Evolutionary conservation across 2,113 vertebrate genomes (phyloP).

Genomic region (Lethenteron reissneri): DNA sequence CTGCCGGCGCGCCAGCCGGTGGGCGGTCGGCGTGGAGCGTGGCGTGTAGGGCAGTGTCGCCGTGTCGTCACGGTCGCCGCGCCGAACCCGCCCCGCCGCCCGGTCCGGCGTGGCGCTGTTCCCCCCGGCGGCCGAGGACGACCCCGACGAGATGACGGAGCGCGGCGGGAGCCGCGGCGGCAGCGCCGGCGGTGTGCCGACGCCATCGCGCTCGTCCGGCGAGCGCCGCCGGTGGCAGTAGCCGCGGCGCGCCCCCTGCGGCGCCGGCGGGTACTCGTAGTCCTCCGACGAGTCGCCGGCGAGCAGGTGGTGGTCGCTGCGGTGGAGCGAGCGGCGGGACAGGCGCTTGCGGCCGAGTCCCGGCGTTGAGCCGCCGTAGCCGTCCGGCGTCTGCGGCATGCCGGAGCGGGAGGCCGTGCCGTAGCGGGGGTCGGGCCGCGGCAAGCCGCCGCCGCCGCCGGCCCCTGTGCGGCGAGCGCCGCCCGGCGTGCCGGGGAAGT

Average conservation of each 20-base stretch:
- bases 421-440: background rate
- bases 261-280: background rate
- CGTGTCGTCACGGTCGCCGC: background rate
- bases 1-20: no score
- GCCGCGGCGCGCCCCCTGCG: background rate
- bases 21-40: no score
- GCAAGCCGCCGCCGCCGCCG: background rate
- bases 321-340: background rate
- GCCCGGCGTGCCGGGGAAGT: background rate
- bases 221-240: background rate
- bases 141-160: background rate
- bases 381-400: background rate
- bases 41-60: background rate
- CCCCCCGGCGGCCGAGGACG: background rate
- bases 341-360: background rate
- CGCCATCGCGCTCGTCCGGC: background rate
- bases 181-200: background rate
- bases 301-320: background rate
- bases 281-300: background rate
- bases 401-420: background rate
- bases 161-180: background rate
- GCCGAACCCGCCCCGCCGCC: background rate
- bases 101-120: background rate
- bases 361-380: background rate
- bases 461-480: background rate